Base-by-base conservation (phyloP, 2,888 invertebrate genomes). In the Epinotia brunnichana region DNA sequence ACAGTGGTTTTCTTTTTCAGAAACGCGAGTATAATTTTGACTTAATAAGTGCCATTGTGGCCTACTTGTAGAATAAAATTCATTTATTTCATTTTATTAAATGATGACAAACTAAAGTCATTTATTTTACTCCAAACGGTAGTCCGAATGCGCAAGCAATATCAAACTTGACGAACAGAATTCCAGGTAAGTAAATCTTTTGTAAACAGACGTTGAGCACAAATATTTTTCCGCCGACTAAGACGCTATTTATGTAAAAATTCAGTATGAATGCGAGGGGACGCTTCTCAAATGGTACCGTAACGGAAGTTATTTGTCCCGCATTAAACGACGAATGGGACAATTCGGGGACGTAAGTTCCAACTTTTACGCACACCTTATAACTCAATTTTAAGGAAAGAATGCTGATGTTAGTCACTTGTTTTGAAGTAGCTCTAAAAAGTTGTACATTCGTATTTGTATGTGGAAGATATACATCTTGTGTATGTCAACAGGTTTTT, bases 251-350 rank as follows among this genome's bases (percentile, higher is more conserved):
- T 70, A 54, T 62, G 61, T 61, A 61, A 69, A 69, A 54, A 24
- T 17, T 21, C 29, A 41, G 21, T 21, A n/a, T 24, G 53, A 61
- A 69, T 61, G 39, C 69, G 41, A 24, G 53, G 41, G 60, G 61
- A 19, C 19, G 19, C 19, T 29, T 29, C 56, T 4, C 44, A 15
- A 44, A 15, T 15, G 44, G 13, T 15, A 15, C 44, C 48, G 57
- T 57, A n/a, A 7, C 61, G 53, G 54, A 61, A 61, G 61, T 69
- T 69, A 61, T 69, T 54, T 61, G 69, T 69, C 69, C 44, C 41
- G 53, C 41, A 41, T 61, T 69, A 21, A 69, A 51, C 60, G 19
- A 51, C 39, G 29, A 54, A 69, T n/a, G 10, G 60, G 48, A 35
- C 15, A 15, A 35, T 35, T 35, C 9, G 41, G 41, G 11, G 3